phyloP scores from a whole-genome alignment of 2,888 invertebrate genomes.

The Macrophya alboannulata region DNA sequence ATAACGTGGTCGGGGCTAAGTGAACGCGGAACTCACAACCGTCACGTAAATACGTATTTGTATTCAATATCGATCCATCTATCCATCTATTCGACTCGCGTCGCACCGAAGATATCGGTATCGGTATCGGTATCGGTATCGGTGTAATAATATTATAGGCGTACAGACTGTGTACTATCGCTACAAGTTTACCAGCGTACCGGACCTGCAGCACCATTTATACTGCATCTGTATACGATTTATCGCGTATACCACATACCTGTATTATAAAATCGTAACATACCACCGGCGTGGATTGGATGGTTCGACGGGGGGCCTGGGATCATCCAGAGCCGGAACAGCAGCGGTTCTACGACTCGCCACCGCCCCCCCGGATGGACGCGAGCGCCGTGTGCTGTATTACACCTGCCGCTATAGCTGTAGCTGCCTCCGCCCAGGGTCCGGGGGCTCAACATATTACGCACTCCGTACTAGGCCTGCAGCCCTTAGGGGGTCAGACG shows the following conservation, averaged over 20 bases:
- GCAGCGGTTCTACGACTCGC: conserved; percentile 77
- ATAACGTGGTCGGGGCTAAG: neutral
- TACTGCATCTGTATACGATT: neutral
- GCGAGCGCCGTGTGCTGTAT: conserved; percentile 77
- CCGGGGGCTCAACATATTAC: conserved; percentile 76
- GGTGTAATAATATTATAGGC: too few species aligned
- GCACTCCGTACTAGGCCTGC: conserved; percentile 64
- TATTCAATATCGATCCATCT: neutral
- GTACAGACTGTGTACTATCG: too few species aligned
- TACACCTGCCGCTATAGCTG: conserved; percentile 73
- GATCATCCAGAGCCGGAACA: conserved; percentile 74
- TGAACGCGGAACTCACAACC: neutral
- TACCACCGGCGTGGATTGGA: conserved; percentile 69
- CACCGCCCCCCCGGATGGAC: conserved; percentile 77
- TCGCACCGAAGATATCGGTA: neutral
- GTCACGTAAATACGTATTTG: neutral
- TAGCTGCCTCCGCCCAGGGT: conserved; percentile 60
- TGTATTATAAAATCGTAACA: neutral
- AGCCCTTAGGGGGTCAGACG: conserved; percentile 71
- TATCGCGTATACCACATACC: neutral
- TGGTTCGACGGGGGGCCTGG: conserved; percentile 77
- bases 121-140: neutral
- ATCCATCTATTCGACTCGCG: neutral
- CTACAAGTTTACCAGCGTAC: neutral
- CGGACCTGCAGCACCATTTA: too few species aligned